Base-by-base conservation (phyloP, 2,113 vertebrate genomes). In the Procavia capensis region DNA sequence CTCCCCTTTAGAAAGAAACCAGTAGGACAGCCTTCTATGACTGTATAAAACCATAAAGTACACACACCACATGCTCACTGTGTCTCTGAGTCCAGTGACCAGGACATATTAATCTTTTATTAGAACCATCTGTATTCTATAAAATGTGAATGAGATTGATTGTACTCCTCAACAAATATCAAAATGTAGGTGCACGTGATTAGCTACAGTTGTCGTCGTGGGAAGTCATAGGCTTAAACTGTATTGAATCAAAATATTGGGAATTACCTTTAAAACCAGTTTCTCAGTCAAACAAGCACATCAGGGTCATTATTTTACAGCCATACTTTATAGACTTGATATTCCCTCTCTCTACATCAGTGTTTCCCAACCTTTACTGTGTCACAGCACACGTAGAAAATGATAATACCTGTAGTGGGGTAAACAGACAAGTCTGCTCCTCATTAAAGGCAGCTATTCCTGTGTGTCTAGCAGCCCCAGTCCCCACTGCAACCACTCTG, bases 91-190 rank as follows among this genome's bases (percentile, higher is more conserved):
- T n/a, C n/a, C n/a, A n/a, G n/a, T n/a, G n/a, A n/a, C n/a, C n/a
- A n/a, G n/a, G n/a, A n/a, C n/a, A n/a, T n/a, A n/a, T n/a, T 90
- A 47, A 70, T 45, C 36, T 90, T 76, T 90, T 80, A n/a, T 86
- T 39, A 86, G 74, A 86, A 70, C 61, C 9, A 7, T 87, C 50
- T 80, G 29, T 11, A 93, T 79, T 80, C 74, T 70, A 61, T 54
- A 90, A 64, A 90, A 43, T 85, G 29, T 79, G 92, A 61, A 72
- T 72, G 41, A 50, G 57, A 82, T 27, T 64, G 36, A 74, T 29
- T 54, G n/a, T 29, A 82, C 59, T 83, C 43, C 9, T 74, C 83
- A 64, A 82, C n/a, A 75, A 50, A 74, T 16, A 88, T 50, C 57
- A 75, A 74, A 93, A 39, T 68, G 31, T 91, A 91, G 83, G 50